Percentiles rank a stretch among this genome's conserved stretches.
Evolutionary conservation across 2,888 invertebrate genomes (phyloP).

Genomic region (Caenorhabditis angaria): DNA sequence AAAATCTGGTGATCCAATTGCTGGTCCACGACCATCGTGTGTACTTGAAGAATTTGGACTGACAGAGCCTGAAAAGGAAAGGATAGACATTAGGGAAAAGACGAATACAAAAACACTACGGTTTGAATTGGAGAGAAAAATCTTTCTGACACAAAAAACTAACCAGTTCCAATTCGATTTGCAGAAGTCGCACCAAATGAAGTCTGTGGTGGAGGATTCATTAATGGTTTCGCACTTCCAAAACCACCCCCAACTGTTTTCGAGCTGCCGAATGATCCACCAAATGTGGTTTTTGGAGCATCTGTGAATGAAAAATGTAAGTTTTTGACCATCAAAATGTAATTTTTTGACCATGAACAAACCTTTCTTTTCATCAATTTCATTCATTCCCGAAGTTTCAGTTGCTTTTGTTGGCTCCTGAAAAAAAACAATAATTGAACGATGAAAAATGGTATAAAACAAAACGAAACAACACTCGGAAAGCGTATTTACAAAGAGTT

Average conservation of each 20-base stretch:
- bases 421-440: neutral
- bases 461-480: constrained; percentile 17
- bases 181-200: constrained; percentile 31
- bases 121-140: neutral
- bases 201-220: constrained; percentile 38
- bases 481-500: constrained; percentile 12
- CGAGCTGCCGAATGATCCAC: neutral
- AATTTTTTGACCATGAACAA: too few species aligned
- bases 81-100: neutral
- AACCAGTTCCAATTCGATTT: constrained; percentile 25
- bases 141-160: neutral
- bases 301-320: constrained; percentile 8
- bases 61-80: constrained; percentile 2
- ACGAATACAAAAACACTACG: constrained; percentile 9
- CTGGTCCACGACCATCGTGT: constrained; percentile 28
- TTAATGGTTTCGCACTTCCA: constrained; percentile 6
- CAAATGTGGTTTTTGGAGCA: neutral
- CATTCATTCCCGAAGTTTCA: constrained; percentile 26
- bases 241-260: constrained; percentile 3
- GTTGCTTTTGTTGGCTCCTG: constrained; percentile 7
- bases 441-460: neutral
- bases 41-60: neutral
- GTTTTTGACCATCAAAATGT: neutral
- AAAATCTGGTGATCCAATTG: constrained; percentile 33
- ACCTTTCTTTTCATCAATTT: constrained; percentile 33